A percentile compares a stretch with the other conserved stretches of the same genome.
phyloP scores from a whole-genome alignment of 2,888 invertebrate genomes.

The Caenorhabditis zanzibari region DNA sequence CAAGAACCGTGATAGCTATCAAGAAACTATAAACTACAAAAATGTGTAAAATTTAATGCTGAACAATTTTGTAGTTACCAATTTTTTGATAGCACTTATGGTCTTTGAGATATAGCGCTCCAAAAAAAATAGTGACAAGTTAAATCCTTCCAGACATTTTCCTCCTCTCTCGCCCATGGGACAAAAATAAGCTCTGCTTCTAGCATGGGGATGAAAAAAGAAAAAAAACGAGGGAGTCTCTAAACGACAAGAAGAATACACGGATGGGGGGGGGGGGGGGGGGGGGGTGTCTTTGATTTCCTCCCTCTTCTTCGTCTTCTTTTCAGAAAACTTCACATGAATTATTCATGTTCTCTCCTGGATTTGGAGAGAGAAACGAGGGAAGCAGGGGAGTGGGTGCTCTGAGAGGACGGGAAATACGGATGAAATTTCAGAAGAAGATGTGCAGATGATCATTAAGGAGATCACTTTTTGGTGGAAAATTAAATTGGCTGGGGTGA shows the following conservation, averaged over 20 bases:
- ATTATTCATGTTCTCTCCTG: constrained; percentile 48
- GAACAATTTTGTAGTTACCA: neutral
- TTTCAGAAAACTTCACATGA: constrained; percentile 44
- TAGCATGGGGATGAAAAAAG: neutral
- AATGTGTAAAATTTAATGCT: neutral
- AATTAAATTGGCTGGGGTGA: neutral
- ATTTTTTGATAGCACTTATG: neutral
- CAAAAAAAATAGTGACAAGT: constrained; percentile 38
- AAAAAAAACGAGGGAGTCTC: neutral
- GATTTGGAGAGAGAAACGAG: neutral
- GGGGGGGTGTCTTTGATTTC: constrained; percentile 47
- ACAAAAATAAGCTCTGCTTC: neutral
- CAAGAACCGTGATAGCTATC: no score
- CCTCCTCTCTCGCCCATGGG: neutral
- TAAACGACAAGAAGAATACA: constrained; percentile 24
- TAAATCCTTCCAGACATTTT: constrained; percentile 26
- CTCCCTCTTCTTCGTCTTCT: constrained; percentile 8
- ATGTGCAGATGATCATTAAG: no score
- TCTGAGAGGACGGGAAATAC: neutral
- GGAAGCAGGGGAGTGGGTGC: neutral
- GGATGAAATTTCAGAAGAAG: constrained; percentile 59
- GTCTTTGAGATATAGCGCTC: no score
- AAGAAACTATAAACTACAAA: neutral
- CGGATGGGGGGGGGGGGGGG: no score
- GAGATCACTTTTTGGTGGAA: neutral